phyloP scores from a whole-genome alignment of 2,797 vertebrate species.

The Acanthis flammea region DNA sequence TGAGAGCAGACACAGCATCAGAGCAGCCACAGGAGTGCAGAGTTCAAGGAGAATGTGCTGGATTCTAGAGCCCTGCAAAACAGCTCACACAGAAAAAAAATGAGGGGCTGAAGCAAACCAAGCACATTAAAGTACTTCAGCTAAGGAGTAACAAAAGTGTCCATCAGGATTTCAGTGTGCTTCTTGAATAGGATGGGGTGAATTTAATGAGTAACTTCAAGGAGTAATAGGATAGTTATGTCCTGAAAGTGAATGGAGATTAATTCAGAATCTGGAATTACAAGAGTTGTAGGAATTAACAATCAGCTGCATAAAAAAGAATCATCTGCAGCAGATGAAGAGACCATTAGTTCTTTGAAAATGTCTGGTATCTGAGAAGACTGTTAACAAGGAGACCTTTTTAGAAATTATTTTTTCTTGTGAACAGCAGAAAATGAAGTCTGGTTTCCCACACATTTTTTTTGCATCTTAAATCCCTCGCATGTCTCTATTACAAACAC shows the following conservation, averaged over 20 bases:
- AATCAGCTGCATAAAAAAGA: conserved; percentile 20
- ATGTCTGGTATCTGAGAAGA: neutral
- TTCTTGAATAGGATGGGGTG: neutral
- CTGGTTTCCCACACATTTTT: neutral
- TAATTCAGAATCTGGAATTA: conserved; percentile 43
- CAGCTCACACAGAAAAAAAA: neutral
- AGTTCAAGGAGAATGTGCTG: neutral
- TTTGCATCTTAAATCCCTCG: neutral
- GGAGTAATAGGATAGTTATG: neutral
- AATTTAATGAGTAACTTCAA: conserved; percentile 40
- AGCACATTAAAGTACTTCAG: neutral
- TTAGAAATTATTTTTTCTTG: neutral
- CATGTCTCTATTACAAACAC: neutral
- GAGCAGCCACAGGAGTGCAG: neutral
- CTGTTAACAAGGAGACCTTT: neutral
- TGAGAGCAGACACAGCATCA: neutral
- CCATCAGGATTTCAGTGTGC: neutral
- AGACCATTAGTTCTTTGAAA: conserved; percentile 32
- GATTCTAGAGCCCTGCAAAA: neutral
- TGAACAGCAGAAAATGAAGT: neutral
- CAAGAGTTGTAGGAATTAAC: conserved; percentile 36
- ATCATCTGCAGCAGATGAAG: conserved; percentile 8
- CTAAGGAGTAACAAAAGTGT: neutral
- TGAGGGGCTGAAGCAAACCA: neutral
- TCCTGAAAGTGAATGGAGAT: conserved; percentile 27